Conservation (phyloP, 2,888 invertebrate species). For the Coelogynopora nodosa region DNA sequence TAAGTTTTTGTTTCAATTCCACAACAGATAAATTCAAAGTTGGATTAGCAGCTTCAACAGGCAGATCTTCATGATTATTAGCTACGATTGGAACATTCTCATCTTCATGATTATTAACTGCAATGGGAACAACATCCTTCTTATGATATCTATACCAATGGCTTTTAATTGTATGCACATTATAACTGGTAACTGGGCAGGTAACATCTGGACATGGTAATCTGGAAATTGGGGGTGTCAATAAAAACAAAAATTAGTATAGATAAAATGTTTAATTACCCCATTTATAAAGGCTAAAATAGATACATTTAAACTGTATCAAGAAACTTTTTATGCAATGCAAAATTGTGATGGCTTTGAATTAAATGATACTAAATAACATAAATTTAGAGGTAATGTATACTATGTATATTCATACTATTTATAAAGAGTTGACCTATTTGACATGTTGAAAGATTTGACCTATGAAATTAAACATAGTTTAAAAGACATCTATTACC, state of each 20-base stretch:
- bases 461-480: neutral
- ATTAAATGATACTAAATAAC: neutral
- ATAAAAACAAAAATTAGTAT: neutral
- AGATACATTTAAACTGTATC: neutral
- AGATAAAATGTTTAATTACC: neutral
- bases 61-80: neutral
- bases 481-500: neutral
- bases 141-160: neutral
- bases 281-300: neutral
- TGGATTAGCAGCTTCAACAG: neutral
- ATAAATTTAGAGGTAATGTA: neutral
- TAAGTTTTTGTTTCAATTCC: neutral
- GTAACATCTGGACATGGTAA: neutral
- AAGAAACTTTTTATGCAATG: neutral
- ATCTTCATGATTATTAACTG: neutral
- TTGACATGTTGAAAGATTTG: neutral
- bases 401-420: neutral
- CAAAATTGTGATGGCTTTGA: neutral
- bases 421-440: neutral
- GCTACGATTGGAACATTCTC: neutral
- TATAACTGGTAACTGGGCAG: neutral
- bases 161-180: neutral
- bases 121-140: neutral
- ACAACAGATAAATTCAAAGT: neutral
- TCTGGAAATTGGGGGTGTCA: neutral